Percentiles rank a stretch among this genome's conserved stretches.
Evolutionary conservation across 1,140 invertebrate genomes (phyloP).

Genomic region (Drosophila ambigua): DNA sequence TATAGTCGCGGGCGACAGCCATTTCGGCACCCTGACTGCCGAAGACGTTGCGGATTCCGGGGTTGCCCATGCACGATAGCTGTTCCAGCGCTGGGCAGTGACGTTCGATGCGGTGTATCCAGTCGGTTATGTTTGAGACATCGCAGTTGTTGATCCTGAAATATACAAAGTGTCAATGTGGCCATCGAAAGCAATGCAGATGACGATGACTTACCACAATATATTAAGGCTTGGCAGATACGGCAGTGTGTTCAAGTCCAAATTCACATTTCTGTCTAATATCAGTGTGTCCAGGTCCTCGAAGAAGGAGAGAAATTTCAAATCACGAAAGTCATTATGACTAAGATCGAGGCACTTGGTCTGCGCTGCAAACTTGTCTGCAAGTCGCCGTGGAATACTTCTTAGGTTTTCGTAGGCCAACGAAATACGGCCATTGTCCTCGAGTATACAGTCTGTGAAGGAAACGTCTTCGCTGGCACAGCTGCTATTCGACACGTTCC

Average conservation of each 20-base stretch:
- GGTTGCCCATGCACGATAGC: slow-evolving; percentile 79
- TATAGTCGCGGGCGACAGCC: slow-evolving; percentile 46
- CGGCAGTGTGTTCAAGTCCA: slow-evolving; percentile 73
- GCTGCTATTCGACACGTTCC: slow-evolving; percentile 69
- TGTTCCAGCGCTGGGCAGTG: slow-evolving; percentile 74
- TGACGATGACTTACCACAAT: slow-evolving; percentile 54
- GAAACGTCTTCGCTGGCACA: slow-evolving; percentile 69
- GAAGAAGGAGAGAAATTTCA: slow-evolving; percentile 78
- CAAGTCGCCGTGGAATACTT: slow-evolving; percentile 67
- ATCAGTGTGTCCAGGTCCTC: slow-evolving; percentile 76
- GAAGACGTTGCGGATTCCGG: slow-evolving; percentile 59
- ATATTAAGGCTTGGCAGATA: slow-evolving; percentile 73
- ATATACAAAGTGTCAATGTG: not conserved
- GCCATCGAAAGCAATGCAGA: too few species aligned
- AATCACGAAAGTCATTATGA: slow-evolving; percentile 73
- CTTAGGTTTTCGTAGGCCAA: slow-evolving; percentile 77
- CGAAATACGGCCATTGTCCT: slow-evolving; percentile 77
- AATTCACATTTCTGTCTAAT: slow-evolving; percentile 67
- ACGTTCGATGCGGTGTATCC: slow-evolving; percentile 72
- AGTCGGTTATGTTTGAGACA: slow-evolving; percentile 71
- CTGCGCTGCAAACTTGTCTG: slow-evolving; percentile 73
- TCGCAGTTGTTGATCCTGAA: slow-evolving; percentile 80
- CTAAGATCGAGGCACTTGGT: slow-evolving; percentile 79
- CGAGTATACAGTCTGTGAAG: slow-evolving; percentile 67
- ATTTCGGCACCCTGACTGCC: slow-evolving; percentile 22